phyloP scores from a whole-genome alignment of 2,797 vertebrate genomes.

The Loris lydekkerianus region DNA sequence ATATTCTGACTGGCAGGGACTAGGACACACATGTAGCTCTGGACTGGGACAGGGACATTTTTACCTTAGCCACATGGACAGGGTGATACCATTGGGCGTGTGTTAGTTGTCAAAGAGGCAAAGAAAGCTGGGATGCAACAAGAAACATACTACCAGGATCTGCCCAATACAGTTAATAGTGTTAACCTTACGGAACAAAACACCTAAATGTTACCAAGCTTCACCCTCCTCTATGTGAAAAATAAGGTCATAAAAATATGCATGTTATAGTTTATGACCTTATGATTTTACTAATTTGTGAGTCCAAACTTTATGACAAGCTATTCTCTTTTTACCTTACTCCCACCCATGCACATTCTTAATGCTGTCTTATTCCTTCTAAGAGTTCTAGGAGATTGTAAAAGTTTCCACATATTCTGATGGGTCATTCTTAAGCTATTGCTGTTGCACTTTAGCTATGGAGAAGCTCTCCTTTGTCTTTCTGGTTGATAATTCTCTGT shows the following conservation, averaged over 20 bases:
- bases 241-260: not conserved
- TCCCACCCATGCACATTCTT: not conserved
- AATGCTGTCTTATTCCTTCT: not conserved
- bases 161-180: not conserved
- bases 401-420: not conserved
- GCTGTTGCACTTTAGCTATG: not conserved
- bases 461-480: not conserved
- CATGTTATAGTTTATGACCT: too few relatives aligned
- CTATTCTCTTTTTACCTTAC: not conserved
- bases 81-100: not conserved
- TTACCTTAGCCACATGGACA: not conserved
- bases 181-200: not conserved
- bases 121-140: not conserved
- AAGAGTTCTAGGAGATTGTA: not conserved
- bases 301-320: not conserved
- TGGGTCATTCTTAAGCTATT: not conserved
- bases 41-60: not conserved
- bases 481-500: not conserved
- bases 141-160: not conserved
- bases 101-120: not conserved
- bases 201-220: not conserved
- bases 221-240: not conserved
- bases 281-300: not conserved
- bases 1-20: not conserved
- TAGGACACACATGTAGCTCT: not conserved